phyloP scores from a whole-genome alignment of 2,797 vertebrate species.

The Falco columbarius region DNA sequence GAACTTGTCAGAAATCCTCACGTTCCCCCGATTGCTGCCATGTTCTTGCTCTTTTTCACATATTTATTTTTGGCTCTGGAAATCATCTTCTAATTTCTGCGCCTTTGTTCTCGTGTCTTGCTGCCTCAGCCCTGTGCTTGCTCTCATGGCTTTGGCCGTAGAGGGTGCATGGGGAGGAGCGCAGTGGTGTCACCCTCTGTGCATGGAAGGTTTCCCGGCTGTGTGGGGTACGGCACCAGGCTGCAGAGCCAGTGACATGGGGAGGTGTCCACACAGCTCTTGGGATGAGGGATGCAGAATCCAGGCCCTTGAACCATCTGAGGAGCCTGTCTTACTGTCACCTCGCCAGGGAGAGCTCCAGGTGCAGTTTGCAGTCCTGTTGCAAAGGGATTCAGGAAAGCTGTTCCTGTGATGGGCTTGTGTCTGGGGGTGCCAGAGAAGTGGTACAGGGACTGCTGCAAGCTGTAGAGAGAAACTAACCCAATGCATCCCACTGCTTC shows the following conservation, averaged over 20 bases:
- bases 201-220: neutral
- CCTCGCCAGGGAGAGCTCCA: neutral
- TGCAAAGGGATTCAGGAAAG: neutral
- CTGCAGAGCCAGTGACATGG: neutral
- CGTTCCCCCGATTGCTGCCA: neutral
- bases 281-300: neutral
- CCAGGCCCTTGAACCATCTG: neutral
- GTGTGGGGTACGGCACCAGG: neutral
- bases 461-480: neutral
- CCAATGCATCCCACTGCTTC: neutral
- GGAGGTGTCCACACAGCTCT: accelerated
- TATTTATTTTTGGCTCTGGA: conserved; percentile 13
- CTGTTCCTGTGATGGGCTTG: neutral
- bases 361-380: accelerated
- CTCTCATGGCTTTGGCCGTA: neutral
- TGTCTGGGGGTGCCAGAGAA: neutral
- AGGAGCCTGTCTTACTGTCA: neutral
- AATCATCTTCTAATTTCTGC: conserved; percentile 20
- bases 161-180: neutral
- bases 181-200: too few relatives aligned
- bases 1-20: conserved; percentile 35
- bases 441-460: neutral
- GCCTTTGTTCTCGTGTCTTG: neutral
- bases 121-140: neutral
- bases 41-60: neutral